Base-by-base conservation (phyloP, 2,888 invertebrate genomes). In the Limnephilus rhombicus region DNA sequence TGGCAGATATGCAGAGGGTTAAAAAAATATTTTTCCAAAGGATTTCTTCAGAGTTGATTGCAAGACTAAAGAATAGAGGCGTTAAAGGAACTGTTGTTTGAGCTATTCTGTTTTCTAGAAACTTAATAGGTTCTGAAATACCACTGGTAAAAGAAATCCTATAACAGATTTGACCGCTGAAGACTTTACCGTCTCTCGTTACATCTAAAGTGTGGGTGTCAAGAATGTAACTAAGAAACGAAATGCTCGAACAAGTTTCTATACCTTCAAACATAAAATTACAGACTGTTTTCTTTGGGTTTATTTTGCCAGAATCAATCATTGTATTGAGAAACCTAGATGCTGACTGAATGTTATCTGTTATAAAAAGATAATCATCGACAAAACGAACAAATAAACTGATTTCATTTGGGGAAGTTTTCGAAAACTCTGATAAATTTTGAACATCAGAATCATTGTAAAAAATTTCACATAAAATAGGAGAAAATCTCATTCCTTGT, bases 401-500 rank as follows among this genome's bases (percentile, higher is more conserved):
- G 1, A 96, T 93, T 91, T 94, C 93, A 92, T 94, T 92, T 81
- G 94, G 94, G 34, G 94, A 88, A 12, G 92, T 94, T 49, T 53
- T 31, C 9, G 53, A 29, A 86, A 91, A 93, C 24, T 92, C 85
- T 18, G 87, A 37, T 53, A 93, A 89, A 89, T 92, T 80, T 41
- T 89, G 82, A n/a, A 95, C 94, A 94, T 96, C 96, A 93, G 96
- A 94, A 94, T 95, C 94, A 80, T 94, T 94, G 93, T 96, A 96
- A 93, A 96, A 96, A 11, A 96, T 94, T 94, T 96, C 96, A 0
- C 96, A 96, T 1, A 96, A 94, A 1, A 96, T 96, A n/a, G 96
- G 96, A 1, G 96, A 96, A 94, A 95, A 96, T 94, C 95, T 95
- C 92, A 96, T 96, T 2, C 96, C 96, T 94, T 96, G 96, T 1